Conservation (phyloP, 2,888 invertebrate genomes). For the Peribatodes rhomboidaria region DNA sequence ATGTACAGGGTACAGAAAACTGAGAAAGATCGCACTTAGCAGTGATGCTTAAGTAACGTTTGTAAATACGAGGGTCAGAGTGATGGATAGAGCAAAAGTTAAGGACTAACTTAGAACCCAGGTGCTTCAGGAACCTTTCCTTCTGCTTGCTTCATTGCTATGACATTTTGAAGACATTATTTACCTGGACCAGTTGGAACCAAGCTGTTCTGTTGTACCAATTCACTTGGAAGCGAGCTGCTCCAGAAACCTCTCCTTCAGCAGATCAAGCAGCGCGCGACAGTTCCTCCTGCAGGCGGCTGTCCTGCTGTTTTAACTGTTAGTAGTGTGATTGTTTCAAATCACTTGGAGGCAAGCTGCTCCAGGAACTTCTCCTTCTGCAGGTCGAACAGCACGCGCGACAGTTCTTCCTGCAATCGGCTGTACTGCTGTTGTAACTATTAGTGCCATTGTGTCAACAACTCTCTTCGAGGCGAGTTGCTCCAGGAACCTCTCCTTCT, state of each 20-base stretch:
- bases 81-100: too few relatives aligned
- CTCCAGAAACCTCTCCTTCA: conserved; percentile 95
- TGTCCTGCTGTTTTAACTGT: conserved; percentile 97
- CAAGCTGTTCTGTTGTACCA: conserved; percentile 95
- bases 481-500: conserved; percentile 95
- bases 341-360: conserved; percentile 89
- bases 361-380: conserved; percentile 96
- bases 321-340: too few relatives aligned
- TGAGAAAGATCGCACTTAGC: too few relatives aligned
- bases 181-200: conserved; percentile 93
- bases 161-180: too few relatives aligned
- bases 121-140: conserved; percentile 87
- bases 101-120: background rate
- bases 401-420: conserved; percentile 89
- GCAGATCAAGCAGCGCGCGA: conserved; percentile 90
- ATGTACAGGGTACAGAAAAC: too few relatives aligned
- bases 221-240: conserved; percentile 90
- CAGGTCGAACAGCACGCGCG: conserved; percentile 89
- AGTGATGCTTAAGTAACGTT: too few relatives aligned
- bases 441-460: too few relatives aligned
- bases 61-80: too few relatives aligned
- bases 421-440: conserved; percentile 97
- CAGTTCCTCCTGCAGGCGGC: conserved; percentile 90
- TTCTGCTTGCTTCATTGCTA: too few relatives aligned
- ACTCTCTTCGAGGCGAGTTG: conserved; percentile 90